Conservation (phyloP, 2,888 invertebrate species). For the Drosophila subquinaria region DNA sequence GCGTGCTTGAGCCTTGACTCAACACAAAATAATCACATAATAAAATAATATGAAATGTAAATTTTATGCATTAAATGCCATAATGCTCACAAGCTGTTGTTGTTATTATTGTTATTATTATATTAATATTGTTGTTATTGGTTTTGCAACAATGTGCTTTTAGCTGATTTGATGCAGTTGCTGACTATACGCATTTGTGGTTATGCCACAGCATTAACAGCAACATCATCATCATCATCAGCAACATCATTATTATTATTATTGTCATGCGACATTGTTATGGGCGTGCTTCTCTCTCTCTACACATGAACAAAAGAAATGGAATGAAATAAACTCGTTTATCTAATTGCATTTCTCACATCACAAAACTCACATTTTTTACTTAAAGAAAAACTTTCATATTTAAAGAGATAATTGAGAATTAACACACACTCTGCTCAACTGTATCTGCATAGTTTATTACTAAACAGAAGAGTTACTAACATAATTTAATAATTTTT, state of each 20-base stretch:
- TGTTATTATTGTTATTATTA: slow-evolving; percentile 14
- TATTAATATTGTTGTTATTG: slow-evolving; percentile 34
- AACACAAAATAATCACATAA: background rate
- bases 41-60: background rate
- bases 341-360: background rate
- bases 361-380: background rate
- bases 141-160: slow-evolving; percentile 23
- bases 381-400: background rate
- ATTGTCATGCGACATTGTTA: slow-evolving; percentile 6
- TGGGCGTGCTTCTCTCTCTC: background rate
- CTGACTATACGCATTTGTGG: slow-evolving; percentile 22
- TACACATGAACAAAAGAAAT: background rate
- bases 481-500: no score
- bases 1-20: background rate
- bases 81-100: slow-evolving; percentile 11
- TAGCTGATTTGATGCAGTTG: slow-evolving; percentile 46
- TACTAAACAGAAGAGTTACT: no score
- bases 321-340: slow-evolving; percentile 3
- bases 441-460: no score
- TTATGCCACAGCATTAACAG: slow-evolving; percentile 10
- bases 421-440: no score
- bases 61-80: slow-evolving; percentile 23
- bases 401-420: no score
- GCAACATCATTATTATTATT: slow-evolving; percentile 7
- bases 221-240: slow-evolving; percentile 5